Evolutionary conservation across 1,140 invertebrate species (phyloP).

Genomic region (Eumaeus atala): DNA sequence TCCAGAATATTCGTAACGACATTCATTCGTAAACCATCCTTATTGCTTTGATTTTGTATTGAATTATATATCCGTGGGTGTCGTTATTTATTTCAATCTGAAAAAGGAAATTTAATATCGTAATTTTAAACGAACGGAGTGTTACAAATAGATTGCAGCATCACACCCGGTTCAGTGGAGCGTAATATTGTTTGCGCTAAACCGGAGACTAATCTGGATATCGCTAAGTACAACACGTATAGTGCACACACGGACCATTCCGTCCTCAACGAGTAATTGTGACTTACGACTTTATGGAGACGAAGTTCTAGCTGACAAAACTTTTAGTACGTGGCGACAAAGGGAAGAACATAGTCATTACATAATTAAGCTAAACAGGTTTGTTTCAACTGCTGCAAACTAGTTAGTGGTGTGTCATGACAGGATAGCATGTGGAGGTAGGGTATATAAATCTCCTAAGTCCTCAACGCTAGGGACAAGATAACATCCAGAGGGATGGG

Average conservation of each 20-base stretch:
- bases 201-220: conserved; percentile 7
- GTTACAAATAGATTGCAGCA: conserved; percentile 6
- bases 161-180: conserved; percentile 1
- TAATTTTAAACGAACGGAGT: conserved; percentile 3
- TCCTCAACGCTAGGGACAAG: too few relatives aligned
- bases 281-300: neutral
- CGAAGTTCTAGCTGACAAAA: conserved; percentile 4
- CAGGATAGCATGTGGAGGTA: neutral
- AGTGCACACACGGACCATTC: neutral
- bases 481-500: too few relatives aligned
- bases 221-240: conserved; percentile 9
- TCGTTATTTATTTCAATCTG: too few relatives aligned
- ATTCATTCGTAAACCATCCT: too few relatives aligned
- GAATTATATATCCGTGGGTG: too few relatives aligned
- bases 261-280: neutral
- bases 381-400: neutral
- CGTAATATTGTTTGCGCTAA: conserved; percentile 5
- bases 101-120: neutral
- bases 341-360: neutral
- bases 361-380: neutral
- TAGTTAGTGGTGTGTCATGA: neutral
- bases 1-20: too few relatives aligned
- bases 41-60: too few relatives aligned
- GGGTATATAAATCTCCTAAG: neutral
- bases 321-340: conserved; percentile 1